A percentile compares a stretch with the other conserved stretches of the same genome.
Evolutionary conservation across 2,888 invertebrate genomes (phyloP).

Genomic region (Papilio gigon): DNA sequence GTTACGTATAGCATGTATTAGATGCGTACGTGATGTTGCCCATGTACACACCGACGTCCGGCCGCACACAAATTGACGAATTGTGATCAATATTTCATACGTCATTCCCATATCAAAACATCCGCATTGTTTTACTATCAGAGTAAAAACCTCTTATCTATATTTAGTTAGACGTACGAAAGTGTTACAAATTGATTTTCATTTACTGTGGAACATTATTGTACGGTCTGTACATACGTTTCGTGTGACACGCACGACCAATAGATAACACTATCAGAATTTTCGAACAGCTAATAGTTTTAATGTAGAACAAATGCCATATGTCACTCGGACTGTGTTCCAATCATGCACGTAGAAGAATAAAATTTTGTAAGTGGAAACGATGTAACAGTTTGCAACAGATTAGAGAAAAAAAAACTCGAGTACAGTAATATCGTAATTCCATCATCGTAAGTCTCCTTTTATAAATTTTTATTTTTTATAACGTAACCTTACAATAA

Average conservation of each 20-base stretch:
- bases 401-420: no score
- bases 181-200: conserved; percentile 24
- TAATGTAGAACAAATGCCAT: conserved; percentile 31
- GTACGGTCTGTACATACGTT: conserved; percentile 9
- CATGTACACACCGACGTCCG: conserved; percentile 33
- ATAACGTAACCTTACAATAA: no score
- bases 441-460: no score
- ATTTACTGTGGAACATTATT: conserved; percentile 25
- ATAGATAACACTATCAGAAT: conserved; percentile 35
- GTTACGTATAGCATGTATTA: not conserved
- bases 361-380: not conserved
- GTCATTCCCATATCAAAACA: conserved; percentile 42
- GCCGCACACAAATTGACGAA: conserved; percentile 24
- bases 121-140: conserved; percentile 43
- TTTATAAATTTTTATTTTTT: no score
- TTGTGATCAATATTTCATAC: conserved; percentile 44
- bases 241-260: conserved; percentile 15
- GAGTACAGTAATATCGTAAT: no score
- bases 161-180: conserved; percentile 30
- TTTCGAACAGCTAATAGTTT: conserved; percentile 28
- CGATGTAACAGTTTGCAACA: no score
- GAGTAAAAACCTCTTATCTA: conserved; percentile 29
- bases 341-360: not conserved
- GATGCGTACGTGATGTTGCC: conserved; percentile 38
- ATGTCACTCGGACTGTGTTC: not conserved